Conservation (phyloP, 2,888 invertebrate species). For the Automeris io region DNA sequence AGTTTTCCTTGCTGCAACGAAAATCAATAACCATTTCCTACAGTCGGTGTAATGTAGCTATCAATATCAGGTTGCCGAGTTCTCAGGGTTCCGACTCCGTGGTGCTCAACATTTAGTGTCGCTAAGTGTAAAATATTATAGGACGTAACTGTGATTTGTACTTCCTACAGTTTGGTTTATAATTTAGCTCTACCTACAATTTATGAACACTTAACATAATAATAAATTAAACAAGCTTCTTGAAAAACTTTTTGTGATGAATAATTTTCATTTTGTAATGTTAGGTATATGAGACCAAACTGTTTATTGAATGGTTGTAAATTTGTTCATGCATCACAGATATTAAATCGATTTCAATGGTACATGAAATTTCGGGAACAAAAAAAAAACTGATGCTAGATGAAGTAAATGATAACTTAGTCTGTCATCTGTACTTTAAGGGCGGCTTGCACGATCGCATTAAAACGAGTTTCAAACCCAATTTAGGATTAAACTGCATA, state of each 20-base stretch:
- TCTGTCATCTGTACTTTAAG: too few species aligned
- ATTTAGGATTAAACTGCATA: too few species aligned
- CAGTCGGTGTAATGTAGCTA: constrained; percentile 17
- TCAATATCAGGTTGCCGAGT: constrained; percentile 19
- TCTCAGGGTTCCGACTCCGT: constrained; percentile 21
- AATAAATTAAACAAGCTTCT: not conserved
- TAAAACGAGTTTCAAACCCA: too few species aligned
- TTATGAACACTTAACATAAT: too few species aligned
- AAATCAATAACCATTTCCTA: constrained; percentile 19
- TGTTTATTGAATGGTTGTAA: not conserved
- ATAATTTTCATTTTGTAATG: not conserved
- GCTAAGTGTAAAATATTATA: constrained; percentile 19
- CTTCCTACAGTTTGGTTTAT: not conserved
- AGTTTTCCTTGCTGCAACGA: constrained; percentile 12
- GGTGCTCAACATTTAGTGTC: constrained; percentile 19
- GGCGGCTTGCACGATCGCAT: too few species aligned
- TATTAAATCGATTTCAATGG: not conserved
- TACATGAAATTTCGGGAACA: too few species aligned
- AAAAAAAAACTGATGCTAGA: too few species aligned
- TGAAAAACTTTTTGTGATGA: not conserved
- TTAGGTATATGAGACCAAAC: constrained; percentile 10
- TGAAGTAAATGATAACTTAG: too few species aligned
- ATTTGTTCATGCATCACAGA: not conserved
- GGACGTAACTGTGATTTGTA: not conserved
- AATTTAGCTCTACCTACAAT: not conserved